Conservation (phyloP, 2,797 vertebrate species). For the Octomys mimax region DNA sequence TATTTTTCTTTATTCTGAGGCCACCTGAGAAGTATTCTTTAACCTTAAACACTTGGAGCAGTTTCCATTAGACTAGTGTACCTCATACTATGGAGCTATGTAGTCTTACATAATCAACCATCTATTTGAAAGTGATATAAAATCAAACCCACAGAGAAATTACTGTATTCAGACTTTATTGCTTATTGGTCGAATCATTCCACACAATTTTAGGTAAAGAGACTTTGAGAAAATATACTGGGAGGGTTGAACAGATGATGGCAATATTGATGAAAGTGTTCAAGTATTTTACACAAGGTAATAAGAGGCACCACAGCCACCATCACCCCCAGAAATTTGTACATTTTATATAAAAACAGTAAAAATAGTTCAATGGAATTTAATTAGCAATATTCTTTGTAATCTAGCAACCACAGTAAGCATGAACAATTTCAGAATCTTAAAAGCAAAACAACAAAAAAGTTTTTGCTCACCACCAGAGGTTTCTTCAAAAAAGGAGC, state of each 20-base stretch:
- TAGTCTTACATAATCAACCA: not conserved
- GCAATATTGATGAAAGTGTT: not conserved
- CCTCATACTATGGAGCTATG: no score
- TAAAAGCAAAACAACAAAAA: no score
- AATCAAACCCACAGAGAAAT: conserved; percentile 63
- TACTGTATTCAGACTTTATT: conserved; percentile 75
- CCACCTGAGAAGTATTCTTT: not conserved
- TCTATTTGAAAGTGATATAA: conserved; percentile 10
- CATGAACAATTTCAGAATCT: no score
- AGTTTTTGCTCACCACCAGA: no score
- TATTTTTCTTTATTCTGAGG: not conserved
- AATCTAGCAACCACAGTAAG: no score
- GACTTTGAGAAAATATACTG: conserved; percentile 75
- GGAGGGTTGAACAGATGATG: conserved; percentile 26
- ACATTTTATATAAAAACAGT: conserved; percentile 68
- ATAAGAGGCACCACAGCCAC: conserved; percentile 48
- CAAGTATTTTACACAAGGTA: conserved; percentile 44
- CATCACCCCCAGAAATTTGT: conserved; percentile 2
- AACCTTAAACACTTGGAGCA: not conserved
- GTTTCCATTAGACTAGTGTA: not conserved
- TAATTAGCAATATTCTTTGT: no score
- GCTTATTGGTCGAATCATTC: conserved; percentile 68
- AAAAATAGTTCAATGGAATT: no score
- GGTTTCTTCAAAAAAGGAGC: no score
- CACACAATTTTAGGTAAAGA: conserved; percentile 65